These are phyloP conservation scores for Brachionus calyciflorus DNA, from an alignment of 1,140 invertebrate genomes.

Conservation along the genomic window DNA sequence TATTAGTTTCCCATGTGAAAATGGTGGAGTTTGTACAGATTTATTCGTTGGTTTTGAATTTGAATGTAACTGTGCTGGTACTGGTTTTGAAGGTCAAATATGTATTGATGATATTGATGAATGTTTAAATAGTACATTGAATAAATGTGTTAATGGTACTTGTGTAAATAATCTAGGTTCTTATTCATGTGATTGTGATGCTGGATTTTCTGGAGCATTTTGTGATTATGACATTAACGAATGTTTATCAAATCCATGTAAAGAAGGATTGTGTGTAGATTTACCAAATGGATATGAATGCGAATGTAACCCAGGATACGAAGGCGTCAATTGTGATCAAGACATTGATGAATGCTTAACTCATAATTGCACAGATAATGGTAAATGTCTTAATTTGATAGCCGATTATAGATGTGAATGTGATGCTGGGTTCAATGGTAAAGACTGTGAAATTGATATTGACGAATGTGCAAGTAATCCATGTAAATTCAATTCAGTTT, in stretches of 20 bases:
- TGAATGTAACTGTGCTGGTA: conserved; percentile 48
- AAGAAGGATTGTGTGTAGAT: not conserved
- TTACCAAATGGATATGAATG: not conserved
- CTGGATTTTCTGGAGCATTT: not conserved
- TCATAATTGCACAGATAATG: conserved; percentile 48
- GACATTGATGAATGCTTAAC: conserved; percentile 48
- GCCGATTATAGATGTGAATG: conserved; percentile 91
- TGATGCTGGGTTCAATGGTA: conserved; percentile 87
- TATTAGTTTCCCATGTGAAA: conserved; percentile 52
- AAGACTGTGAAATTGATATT: conserved; percentile 51
- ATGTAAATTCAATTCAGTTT: not conserved
- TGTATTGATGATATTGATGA: conserved; percentile 34
- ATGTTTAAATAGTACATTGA: not conserved
- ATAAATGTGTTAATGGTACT: conserved; percentile 48
- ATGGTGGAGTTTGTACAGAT: conserved; percentile 53
- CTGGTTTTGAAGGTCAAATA: not conserved
- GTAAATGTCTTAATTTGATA: conserved; percentile 50
- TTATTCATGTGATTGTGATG: conserved; percentile 47
- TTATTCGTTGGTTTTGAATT: conserved; percentile 50
- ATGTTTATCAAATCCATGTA: conserved; percentile 46
- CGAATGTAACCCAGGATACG: not conserved
- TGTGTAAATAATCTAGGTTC: conserved; percentile 57
- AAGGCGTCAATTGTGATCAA: conserved; percentile 18
- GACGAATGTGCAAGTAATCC: conserved; percentile 17
- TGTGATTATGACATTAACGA: conserved; percentile 27